Evolutionary conservation across 2,888 invertebrate species (phyloP).

Genomic region (Eupithecia insigniata): DNA sequence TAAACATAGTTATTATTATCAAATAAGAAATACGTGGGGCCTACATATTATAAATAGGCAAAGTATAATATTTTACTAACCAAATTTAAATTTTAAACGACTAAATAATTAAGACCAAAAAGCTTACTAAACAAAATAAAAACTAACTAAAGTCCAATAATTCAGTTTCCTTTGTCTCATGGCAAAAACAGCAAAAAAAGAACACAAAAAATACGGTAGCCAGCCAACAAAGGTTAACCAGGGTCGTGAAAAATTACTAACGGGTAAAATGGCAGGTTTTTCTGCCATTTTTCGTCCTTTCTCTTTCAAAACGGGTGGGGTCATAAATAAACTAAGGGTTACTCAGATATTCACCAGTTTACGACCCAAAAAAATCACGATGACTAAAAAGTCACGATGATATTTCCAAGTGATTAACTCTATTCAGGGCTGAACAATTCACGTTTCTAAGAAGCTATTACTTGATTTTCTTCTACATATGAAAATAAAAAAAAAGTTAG

Average conservation of each 20-base stretch:
- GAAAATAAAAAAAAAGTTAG: neutral
- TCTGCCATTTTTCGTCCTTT: conserved; percentile 3
- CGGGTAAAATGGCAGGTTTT: neutral
- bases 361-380: too few relatives aligned
- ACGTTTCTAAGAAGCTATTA: neutral
- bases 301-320: neutral
- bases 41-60: too few relatives aligned
- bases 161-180: neutral
- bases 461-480: neutral
- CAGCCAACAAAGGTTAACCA: neutral
- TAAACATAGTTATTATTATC: too few relatives aligned
- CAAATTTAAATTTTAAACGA: neutral
- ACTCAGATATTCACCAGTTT: neutral
- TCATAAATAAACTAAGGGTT: neutral
- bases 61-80: too few relatives aligned
- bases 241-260: conserved; percentile 7
- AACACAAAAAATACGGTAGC: neutral
- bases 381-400: neutral
- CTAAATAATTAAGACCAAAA: neutral
- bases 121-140: neutral
- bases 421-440: neutral
- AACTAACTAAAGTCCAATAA: neutral
- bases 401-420: neutral
- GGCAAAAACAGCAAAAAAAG: neutral
- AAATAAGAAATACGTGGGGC: too few relatives aligned